Conservation (phyloP, 2,888 invertebrate genomes). For the Taenaris catops region DNA sequence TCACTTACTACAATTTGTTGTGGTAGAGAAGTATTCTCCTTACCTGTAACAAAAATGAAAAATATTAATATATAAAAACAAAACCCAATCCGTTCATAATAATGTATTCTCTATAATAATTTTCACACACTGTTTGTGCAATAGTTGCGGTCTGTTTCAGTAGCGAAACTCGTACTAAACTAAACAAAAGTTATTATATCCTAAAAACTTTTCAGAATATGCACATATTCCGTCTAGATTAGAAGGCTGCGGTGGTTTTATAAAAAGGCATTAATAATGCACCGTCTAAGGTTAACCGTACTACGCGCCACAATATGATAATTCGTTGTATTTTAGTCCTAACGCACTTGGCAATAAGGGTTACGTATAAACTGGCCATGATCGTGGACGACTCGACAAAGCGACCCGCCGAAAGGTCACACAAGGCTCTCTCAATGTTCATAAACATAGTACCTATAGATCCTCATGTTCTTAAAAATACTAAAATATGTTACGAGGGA, state of each 20-base stretch:
- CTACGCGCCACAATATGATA: constrained; percentile 26
- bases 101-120: neutral
- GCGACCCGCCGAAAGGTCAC: constrained; percentile 49
- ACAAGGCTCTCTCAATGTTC: constrained; percentile 44
- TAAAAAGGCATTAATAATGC: constrained; percentile 51
- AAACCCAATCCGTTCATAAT: neutral
- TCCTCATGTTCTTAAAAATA: constrained; percentile 7
- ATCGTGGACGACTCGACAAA: constrained; percentile 54
- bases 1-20: too few species aligned
- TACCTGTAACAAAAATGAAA: constrained; percentile 14
- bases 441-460: constrained; percentile 30
- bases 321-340: constrained; percentile 7
- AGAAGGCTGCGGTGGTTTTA: constrained; percentile 28
- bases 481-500: constrained; percentile 3
- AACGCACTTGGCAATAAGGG: constrained; percentile 5
- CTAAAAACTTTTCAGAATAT: constrained; percentile 13
- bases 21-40: too few species aligned
- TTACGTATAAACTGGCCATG: constrained; percentile 20
- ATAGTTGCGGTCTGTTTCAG: constrained; percentile 4
- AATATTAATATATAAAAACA: neutral
- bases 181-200: constrained; percentile 12
- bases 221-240: constrained; percentile 20
- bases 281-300: constrained; percentile 42
- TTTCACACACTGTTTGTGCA: neutral
- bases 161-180: constrained; percentile 2